Evolutionary conservation across 2,888 invertebrate species (phyloP).

Genomic region (Timandra comae): DNA sequence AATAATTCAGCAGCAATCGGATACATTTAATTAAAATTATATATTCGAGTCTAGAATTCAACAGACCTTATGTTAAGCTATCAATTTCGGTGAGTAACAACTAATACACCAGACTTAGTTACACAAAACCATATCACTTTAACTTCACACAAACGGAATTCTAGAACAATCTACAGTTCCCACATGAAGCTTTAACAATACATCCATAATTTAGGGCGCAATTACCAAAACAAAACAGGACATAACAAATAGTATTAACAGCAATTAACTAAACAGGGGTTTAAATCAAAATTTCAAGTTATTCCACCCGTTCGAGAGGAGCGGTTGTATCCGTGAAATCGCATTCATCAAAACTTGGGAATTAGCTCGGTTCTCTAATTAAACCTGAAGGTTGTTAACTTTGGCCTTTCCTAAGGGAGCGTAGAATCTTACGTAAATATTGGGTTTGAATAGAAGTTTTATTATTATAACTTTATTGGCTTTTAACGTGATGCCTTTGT

Average conservation of each 20-base stretch:
- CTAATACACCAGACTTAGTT: too few relatives aligned
- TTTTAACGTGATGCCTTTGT: constrained; percentile 32
- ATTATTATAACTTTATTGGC: constrained; percentile 54
- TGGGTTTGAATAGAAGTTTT: constrained; percentile 62
- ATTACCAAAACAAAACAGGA: constrained; percentile 17
- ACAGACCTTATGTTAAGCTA: too few relatives aligned
- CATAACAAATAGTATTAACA: constrained; percentile 35
- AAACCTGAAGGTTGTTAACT: constrained; percentile 66
- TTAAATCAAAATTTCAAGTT: constrained; percentile 68
- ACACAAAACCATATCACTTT: too few relatives aligned
- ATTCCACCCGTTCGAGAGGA: constrained; percentile 35
- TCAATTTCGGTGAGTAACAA: too few relatives aligned
- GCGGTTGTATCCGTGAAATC: constrained; percentile 60
- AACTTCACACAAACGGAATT: too few relatives aligned
- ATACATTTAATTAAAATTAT: too few relatives aligned
- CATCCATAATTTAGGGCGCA: constrained; percentile 10
- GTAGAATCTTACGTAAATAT: constrained; percentile 60
- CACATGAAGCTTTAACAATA: constrained; percentile 12
- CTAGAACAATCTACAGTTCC: not conserved
- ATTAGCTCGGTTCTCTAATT: constrained; percentile 68
- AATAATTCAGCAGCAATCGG: too few relatives aligned
- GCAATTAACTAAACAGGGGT: constrained; percentile 52
- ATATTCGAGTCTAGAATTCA: too few relatives aligned
- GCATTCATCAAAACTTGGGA: constrained; percentile 74
- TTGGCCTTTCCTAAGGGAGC: constrained; percentile 35